phyloP scores from a whole-genome alignment of 2,113 vertebrate species.

The Pleuronectes platessa region DNA sequence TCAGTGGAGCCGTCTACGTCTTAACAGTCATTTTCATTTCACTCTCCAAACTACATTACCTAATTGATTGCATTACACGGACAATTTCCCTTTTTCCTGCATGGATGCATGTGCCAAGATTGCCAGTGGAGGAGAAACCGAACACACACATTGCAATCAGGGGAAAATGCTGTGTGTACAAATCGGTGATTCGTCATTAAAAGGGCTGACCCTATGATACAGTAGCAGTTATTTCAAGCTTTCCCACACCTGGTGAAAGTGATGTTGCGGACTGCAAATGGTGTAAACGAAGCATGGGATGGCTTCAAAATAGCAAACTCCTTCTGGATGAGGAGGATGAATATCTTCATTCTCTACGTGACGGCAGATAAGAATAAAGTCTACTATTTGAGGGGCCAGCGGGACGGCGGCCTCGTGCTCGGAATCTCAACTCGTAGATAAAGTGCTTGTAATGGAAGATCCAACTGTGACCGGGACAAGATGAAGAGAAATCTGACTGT shows the following conservation, averaged over 20 bases:
- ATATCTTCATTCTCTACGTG: neutral
- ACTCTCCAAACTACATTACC: conserved; percentile 29
- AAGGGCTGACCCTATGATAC: conserved; percentile 6
- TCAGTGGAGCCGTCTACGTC: neutral
- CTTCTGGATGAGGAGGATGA: neutral
- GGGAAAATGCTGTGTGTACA: conserved; percentile 8
- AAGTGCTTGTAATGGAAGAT: conserved; percentile 35
- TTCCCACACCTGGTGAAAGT: neutral
- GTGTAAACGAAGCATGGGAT: neutral
- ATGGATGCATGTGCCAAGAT: conserved; percentile 34
- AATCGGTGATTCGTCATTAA: conserved; percentile 1
- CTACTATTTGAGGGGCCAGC: neutral
- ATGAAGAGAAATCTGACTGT: conserved; percentile 17
- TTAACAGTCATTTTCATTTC: conserved; percentile 34
- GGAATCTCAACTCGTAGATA: conserved; percentile 27
- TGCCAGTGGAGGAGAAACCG: conserved; percentile 34
- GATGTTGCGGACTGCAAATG: neutral
- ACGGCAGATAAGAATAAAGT: conserved; percentile 4
- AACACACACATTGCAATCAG: conserved; percentile 17
- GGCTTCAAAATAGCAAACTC: too few relatives aligned
- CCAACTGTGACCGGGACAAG: conserved; percentile 38
- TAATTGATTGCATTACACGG: conserved; percentile 62
- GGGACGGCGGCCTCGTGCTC: neutral
- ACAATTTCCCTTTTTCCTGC: conserved; percentile 48
- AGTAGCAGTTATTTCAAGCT: neutral